Evolutionary conservation across 2,797 vertebrate genomes (phyloP).

Genomic region (Cryptoblepharus egeriae): DNA sequence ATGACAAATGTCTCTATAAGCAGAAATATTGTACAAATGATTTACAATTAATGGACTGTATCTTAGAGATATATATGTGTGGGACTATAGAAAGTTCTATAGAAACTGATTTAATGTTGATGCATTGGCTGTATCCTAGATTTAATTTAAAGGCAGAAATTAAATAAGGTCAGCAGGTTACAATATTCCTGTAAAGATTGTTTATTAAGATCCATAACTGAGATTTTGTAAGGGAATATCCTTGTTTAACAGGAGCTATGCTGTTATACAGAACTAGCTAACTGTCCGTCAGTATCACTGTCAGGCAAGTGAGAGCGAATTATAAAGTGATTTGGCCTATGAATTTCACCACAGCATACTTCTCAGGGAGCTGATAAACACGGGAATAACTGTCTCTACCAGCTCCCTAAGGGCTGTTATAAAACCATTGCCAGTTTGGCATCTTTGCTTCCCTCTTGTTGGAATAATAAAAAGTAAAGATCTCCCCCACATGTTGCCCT

Average conservation of each 20-base stretch:
- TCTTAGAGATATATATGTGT: constrained; percentile 55
- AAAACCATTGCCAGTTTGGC: background rate
- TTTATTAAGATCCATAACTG: constrained; percentile 31
- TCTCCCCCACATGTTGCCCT: no score
- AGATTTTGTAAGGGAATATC: constrained; percentile 35
- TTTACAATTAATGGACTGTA: constrained; percentile 66
- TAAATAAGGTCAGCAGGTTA: constrained; percentile 63
- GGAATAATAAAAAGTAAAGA: background rate
- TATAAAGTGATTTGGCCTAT: no score
- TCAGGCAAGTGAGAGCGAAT: constrained; percentile 1
- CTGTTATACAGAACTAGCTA: background rate
- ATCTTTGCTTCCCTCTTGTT: background rate
- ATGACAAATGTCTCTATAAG: constrained; percentile 65
- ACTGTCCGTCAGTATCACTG: background rate
- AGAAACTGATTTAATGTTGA: constrained; percentile 65
- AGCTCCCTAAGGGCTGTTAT: background rate
- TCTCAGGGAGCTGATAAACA: background rate
- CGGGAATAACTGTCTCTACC: background rate
- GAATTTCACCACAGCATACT: background rate
- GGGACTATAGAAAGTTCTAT: constrained; percentile 64
- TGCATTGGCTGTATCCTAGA: constrained; percentile 54
- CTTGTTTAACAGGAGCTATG: constrained; percentile 14
- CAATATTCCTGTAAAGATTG: constrained; percentile 35
- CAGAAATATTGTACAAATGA: constrained; percentile 60
- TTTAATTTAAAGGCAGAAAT: constrained; percentile 58